Evolutionary conservation across 1,140 invertebrate species (phyloP).

Genomic region (Hyles vespertilio): DNA sequence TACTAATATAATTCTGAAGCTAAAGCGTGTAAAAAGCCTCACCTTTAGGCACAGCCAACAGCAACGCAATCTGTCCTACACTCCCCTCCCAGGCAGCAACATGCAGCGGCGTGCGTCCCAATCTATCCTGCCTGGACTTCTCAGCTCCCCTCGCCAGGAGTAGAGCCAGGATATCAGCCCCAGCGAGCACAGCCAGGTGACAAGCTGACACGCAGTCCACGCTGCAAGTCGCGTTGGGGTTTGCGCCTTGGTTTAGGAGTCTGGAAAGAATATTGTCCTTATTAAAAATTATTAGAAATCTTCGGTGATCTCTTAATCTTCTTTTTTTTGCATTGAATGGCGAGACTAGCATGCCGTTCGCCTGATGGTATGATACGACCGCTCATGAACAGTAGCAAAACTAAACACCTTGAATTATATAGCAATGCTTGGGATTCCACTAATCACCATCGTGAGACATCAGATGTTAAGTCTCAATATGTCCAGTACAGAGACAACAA

Average conservation of each 20-base stretch:
- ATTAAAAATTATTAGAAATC: too few species aligned
- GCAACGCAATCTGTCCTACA: slow-evolving; percentile 4
- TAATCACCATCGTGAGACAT: too few species aligned
- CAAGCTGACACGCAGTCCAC: neutral
- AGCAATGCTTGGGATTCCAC: too few species aligned
- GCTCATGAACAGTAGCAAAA: too few species aligned
- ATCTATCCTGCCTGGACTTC: neutral
- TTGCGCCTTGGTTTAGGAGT: neutral
- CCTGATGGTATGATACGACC: too few species aligned
- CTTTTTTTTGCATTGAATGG: too few species aligned
- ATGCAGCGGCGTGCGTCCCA: slow-evolving; percentile 17
- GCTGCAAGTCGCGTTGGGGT: slow-evolving; percentile 5
- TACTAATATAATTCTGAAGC: too few species aligned
- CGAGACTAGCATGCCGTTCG: too few species aligned
- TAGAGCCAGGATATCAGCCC: neutral
- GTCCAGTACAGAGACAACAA: too few species aligned
- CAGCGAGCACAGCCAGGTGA: neutral
- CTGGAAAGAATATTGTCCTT: neutral
- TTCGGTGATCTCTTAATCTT: too few species aligned
- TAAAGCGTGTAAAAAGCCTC: neutral
- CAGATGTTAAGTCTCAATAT: too few species aligned
- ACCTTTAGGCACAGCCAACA: slow-evolving; percentile 16
- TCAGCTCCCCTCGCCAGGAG: neutral
- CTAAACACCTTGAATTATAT: too few species aligned
- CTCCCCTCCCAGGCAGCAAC: slow-evolving; percentile 16